Evolutionary conservation across 92 coral and sea anemone species (phyloP).

Genomic region (Desmophyllum pertusum): DNA sequence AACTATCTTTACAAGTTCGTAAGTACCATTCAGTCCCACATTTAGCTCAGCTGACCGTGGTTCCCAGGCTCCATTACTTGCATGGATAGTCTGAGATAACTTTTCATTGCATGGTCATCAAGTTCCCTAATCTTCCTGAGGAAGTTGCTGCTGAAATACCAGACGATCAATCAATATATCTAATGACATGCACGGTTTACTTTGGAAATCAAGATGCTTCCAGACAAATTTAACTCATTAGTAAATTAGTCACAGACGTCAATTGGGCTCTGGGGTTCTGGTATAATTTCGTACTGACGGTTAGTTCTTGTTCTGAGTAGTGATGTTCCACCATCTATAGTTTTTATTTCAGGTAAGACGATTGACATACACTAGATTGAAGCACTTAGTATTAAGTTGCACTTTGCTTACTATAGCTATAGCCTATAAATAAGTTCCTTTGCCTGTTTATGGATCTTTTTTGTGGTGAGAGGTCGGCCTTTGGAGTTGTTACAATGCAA

Average conservation of each 20-base stretch:
- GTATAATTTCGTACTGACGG: background rate
- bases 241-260: background rate
- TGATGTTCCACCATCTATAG: background rate
- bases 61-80: background rate
- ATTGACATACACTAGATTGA: too few species aligned
- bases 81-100: too few species aligned
- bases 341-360: conserved; percentile 5
- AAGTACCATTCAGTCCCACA: background rate
- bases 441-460: too few species aligned
- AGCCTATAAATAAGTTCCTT: too few species aligned
- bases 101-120: too few species aligned
- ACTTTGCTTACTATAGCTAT: too few species aligned
- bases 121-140: too few species aligned
- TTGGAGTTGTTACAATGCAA: too few species aligned
- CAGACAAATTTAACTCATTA: background rate
- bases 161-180: background rate
- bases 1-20: background rate
- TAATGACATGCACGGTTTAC: background rate
- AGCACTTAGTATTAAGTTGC: too few species aligned
- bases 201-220: background rate
- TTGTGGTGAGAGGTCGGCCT: too few species aligned
- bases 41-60: background rate
- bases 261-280: background rate
- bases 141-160: too few species aligned
- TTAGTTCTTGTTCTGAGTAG: background rate